Conservation (phyloP, 2,888 invertebrate species). For the Thyatira batis region DNA sequence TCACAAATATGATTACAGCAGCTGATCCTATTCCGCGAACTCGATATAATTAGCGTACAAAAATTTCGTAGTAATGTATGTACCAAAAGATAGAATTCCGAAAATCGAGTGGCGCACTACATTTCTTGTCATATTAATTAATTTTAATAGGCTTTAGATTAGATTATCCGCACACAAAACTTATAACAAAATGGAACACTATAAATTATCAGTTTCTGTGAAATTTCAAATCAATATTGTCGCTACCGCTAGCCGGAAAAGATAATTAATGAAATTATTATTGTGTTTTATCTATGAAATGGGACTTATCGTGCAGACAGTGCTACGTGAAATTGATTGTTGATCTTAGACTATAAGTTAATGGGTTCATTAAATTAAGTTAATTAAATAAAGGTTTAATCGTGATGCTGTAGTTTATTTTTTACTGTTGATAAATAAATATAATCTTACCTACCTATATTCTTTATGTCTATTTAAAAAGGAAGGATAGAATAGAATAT, state of each 20-base stretch:
- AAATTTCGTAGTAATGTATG: background rate
- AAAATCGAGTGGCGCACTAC: background rate
- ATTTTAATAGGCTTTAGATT: conserved; percentile 5
- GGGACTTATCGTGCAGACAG: conserved; percentile 15
- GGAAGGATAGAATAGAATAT: no score
- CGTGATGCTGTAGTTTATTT: no score
- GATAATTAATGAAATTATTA: conserved; percentile 24
- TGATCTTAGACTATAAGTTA: no score
- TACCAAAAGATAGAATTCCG: background rate
- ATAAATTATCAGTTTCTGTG: conserved; percentile 34
- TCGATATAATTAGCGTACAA: no score
- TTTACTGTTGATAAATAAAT: no score
- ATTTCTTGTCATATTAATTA: conserved; percentile 1
- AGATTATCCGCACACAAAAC: background rate
- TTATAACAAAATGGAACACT: background rate
- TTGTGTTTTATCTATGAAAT: conserved; percentile 24
- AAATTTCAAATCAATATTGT: conserved; percentile 35
- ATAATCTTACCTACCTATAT: no score
- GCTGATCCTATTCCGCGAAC: no score
- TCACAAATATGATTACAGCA: no score
- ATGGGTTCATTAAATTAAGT: no score
- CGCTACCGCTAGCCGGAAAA: conserved; percentile 32
- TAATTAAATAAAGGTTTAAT: no score
- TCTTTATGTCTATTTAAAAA: no score
- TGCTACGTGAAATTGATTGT: no score